Evolutionary conservation across 2,797 vertebrate species (phyloP), one percentile per base, ranked within the genome.

Genomic region (Acrossocheilus fasciatus): DNA sequence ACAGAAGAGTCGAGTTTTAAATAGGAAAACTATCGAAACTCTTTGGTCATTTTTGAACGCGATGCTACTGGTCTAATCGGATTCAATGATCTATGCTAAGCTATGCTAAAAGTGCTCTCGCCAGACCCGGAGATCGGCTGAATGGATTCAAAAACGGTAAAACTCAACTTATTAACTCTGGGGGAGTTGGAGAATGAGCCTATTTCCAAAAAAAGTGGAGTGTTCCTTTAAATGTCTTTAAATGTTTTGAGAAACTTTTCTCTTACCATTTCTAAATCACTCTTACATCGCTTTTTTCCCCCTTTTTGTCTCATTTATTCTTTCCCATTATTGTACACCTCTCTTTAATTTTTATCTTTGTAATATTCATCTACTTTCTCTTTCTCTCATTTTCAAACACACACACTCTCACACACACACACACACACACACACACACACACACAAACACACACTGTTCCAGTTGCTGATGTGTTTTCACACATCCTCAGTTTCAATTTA

Each of bases 401-500:
- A 54, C 6, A 54, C 52, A 54, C 50, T 17, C 14, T 4, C 50
- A 20, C 15, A 4, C 57, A 34, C 15, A 2, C 57, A 34, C 15
- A 4, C 57, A 34, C 4, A 4, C 57, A 34, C 9, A 4, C 57
- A 59, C 30, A 4, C 57, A 34, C 57, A 34, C 15, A 4, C 39
- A 34, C 2, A 4, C 57, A 23, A 4, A 4, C 57, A 59, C 30
- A 4, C 57, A 34, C 9, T 23, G 50, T 72, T 41, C 15, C 52
- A 52, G 50, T 36, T 80, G 41, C 68, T 79, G 45, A 75, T 74
- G 57, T 83, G 45, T 80, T 83, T 85, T 82, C 47, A 36, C 59
- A 69, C 36, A 57, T 89, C 81, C 50, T 79, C 43, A 47, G 68
- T 86, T 62, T 45, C 45, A 68, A 18, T 72, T 68, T 70, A 39